These are phyloP conservation scores for Tetramorium alpestre DNA, from an alignment of 1,140 invertebrate genomes.

Conservation along the genomic window DNA sequence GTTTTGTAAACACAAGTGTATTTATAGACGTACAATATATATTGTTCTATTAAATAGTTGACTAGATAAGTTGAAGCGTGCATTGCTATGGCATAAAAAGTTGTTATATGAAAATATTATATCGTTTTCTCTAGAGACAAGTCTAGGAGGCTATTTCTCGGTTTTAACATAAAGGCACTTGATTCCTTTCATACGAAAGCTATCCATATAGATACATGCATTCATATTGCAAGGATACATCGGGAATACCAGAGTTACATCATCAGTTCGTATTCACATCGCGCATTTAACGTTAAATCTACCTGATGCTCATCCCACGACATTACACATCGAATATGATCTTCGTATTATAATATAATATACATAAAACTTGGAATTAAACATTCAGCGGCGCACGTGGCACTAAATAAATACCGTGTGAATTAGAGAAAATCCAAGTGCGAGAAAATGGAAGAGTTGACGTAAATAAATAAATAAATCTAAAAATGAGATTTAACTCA, in stretches of 20 bases:
- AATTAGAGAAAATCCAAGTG: slow-evolving; percentile 7
- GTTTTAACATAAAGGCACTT: slow-evolving; percentile 34
- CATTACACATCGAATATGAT: slow-evolving; percentile 37
- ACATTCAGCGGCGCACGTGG: background rate
- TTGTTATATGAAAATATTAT: background rate
- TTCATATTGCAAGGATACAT: slow-evolving; percentile 43
- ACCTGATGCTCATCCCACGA: slow-evolving; percentile 29
- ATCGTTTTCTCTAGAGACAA: slow-evolving; percentile 28
- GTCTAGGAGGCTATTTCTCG: slow-evolving; percentile 20
- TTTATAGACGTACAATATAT: background rate
- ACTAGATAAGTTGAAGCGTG: slow-evolving; percentile 22
- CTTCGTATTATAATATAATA: background rate
- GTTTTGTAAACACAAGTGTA: slow-evolving; percentile 19
- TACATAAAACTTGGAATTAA: slow-evolving; percentile 27
- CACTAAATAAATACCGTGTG: background rate
- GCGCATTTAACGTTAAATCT: slow-evolving; percentile 26
- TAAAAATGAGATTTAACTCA: background rate
- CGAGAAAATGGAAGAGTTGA: background rate
- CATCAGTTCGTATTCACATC: slow-evolving; percentile 41
- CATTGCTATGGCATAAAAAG: slow-evolving; percentile 9
- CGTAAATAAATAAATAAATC: background rate
- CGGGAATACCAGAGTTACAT: slow-evolving; percentile 31
- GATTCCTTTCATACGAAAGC: slow-evolving; percentile 29
- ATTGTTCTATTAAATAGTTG: slow-evolving; percentile 15
- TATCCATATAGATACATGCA: slow-evolving; percentile 38